These are phyloP conservation scores for Platyura marginata DNA, from an alignment of 1,140 invertebrate species.

Conservation along the genomic window DNA sequence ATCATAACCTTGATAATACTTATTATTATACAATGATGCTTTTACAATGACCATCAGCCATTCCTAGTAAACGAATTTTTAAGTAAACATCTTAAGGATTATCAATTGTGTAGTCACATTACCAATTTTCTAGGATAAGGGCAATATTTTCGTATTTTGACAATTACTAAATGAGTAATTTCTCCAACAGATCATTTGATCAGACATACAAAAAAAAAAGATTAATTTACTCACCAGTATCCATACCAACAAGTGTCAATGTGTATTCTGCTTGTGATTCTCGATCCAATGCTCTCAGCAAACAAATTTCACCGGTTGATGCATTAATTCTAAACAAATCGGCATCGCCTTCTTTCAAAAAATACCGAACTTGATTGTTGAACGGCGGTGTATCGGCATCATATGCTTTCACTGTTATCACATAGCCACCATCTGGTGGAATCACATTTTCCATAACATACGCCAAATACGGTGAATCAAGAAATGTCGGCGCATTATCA, in stretches of 20 bases:
- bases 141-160: too few relatives aligned
- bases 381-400: slow-evolving; percentile 82
- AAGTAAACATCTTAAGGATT: too few relatives aligned
- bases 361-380: slow-evolving; percentile 76
- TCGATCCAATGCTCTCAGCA: slow-evolving; percentile 62
- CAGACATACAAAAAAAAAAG: not conserved
- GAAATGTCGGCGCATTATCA: slow-evolving; percentile 83
- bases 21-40: too few relatives aligned
- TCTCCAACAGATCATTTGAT: too few relatives aligned
- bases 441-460: slow-evolving; percentile 85
- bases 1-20: too few relatives aligned
- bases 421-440: slow-evolving; percentile 52
- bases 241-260: slow-evolving; percentile 74
- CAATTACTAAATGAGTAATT: too few relatives aligned
- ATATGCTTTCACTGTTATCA: slow-evolving; percentile 64
- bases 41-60: too few relatives aligned
- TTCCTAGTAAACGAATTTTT: too few relatives aligned
- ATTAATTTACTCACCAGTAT: slow-evolving; percentile 53
- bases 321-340: slow-evolving; percentile 77
- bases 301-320: slow-evolving; percentile 68
- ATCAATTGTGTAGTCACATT: too few relatives aligned
- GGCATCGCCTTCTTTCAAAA: slow-evolving; percentile 79
- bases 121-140: too few relatives aligned
- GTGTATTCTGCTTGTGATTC: slow-evolving; percentile 66
- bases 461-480: slow-evolving; percentile 77